Evolutionary conservation across 2,113 vertebrate species (phyloP), one percentile per base, ranked within the genome.

Genomic region (Gobiocypris rarus): DNA sequence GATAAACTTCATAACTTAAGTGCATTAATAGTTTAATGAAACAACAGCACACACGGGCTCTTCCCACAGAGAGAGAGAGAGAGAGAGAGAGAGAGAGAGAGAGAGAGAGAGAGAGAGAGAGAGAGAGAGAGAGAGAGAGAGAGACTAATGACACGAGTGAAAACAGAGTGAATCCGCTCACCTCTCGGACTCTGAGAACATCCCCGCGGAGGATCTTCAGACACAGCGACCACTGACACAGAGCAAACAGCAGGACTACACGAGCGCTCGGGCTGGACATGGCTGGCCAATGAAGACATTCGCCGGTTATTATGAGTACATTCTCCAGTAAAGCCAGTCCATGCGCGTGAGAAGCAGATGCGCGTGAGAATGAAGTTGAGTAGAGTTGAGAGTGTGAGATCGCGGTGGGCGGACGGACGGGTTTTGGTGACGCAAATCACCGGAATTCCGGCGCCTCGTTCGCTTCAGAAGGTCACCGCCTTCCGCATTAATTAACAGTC

Each of bases 161-260:
- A n/a, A n/a, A n/a, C n/a, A n/a, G n/a, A n/a, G n/a, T n/a, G n/a
- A n/a, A 26, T 9, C 75, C 4, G 10, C 75, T 77, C 31, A 77
- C 75, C 75, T 59, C 19, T 77, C 75, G 41, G 54, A 38, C 67
- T n/a, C 5, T 22, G 9, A 43, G 50, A 13, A 43, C 3, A 0
- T 73, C 52, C 15, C 6, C 31, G 6, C 2, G n/a, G 28, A 59
- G 1, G 52, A 54, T 8, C 52, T 54, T 54, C 3, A 22, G 17
- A 19, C 52, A 54, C 52, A 24, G 0, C 19, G 75, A 41, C 0
- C 54, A 24, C 8, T 59, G 2, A 24, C 41, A 41, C 75, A 4
- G 0, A 0, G 17, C 54, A 9, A 1, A 24, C 31, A 59, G 17
- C 34, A 13, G 0, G 4, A 70, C 9, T 0, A n/a, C 67, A 0